Evolutionary conservation across 1,140 invertebrate genomes (phyloP).

Genomic region (Marisa cornuarietis): DNA sequence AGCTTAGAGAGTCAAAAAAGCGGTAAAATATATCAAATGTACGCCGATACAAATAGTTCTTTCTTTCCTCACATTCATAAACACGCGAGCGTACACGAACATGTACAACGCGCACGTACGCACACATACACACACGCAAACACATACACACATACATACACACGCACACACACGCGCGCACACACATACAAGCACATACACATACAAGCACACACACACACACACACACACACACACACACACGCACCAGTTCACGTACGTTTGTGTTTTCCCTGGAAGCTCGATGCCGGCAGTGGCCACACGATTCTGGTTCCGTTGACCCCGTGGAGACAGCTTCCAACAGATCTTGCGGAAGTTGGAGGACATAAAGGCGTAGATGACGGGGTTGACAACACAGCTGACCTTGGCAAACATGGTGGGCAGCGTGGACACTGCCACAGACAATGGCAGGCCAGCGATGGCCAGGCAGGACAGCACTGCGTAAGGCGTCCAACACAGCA

Average conservation of each 20-base stretch:
- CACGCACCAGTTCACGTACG: background rate
- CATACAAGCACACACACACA: background rate
- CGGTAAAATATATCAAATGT: background rate
- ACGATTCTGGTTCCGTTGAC: background rate
- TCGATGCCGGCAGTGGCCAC: background rate
- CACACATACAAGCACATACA: conserved; percentile 3
- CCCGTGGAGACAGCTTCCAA: background rate
- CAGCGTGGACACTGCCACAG: conserved; percentile 6
- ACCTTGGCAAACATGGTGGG: conserved; percentile 30
- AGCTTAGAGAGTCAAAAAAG: too few relatives aligned
- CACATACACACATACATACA: background rate
- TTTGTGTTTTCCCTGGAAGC: background rate
- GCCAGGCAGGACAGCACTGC: conserved; percentile 13
- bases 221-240: conserved; percentile 3
- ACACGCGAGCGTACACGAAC: background rate
- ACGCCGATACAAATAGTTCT: too few relatives aligned
- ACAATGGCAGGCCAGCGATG: background rate
- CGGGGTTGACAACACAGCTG: conserved; percentile 26
- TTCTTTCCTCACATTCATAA: background rate
- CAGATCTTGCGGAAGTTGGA: conserved; percentile 16
- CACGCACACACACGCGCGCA: background rate
- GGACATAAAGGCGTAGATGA: conserved; percentile 26
- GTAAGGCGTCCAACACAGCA: conserved; percentile 26
- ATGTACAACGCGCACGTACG: too few relatives aligned
- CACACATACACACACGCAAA: background rate